Base-by-base conservation (phyloP, 2,888 invertebrate species). In the Rhagium mordax region DNA sequence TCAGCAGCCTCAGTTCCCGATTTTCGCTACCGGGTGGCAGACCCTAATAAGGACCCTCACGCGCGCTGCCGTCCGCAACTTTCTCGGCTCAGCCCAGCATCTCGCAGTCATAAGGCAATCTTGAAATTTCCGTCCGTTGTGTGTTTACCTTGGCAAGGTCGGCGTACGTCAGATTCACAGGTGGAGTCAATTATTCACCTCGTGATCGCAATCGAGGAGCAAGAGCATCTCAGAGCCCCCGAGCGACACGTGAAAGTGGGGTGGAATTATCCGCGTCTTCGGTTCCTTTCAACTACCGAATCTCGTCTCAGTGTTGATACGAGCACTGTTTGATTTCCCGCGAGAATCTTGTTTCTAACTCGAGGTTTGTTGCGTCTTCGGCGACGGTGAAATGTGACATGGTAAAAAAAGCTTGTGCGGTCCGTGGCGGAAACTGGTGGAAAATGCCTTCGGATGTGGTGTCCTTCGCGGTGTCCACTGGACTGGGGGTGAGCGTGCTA, bases 401-500 rank as follows among this genome's bases (percentile, higher is more conserved):
- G 57, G 48, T 60, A 20, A 59, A 62, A 49, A 70, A 66, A 47
- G 53, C 76, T 51, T 79, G 74, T 66, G 55, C 76, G 15, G 61
- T 76, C 59, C 55, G 70, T 49, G 67, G 77, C 74, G 71, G 67
- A 57, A 67, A 66, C 20, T 47, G 53, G 27, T 53, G 29, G 29
- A 81, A 79, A 73, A 91, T 91, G 91, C 90, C 91, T 13, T 82
- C 86, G 33, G 91, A 91, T 78, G 88, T 90, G 0, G 82, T 91
- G 55, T 89, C 90, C 0, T 84, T 93, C 80, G 86, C 87, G 69
- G 84, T 89, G 65, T 89, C 91, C 7, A 89, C 92, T 0, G 91
- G 92, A 6, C 88, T 93, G 75, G 92, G 93, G 80, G 87, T 93
- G 48, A 92, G 92, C 33, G 89, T 93, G 59, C 86, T 92, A 60